A percentile compares a stretch with the other conserved stretches of the same genome.
These are phyloP conservation scores for Papilio demoleus DNA, from an alignment of 2,888 invertebrate species.

Conservation along the genomic window DNA sequence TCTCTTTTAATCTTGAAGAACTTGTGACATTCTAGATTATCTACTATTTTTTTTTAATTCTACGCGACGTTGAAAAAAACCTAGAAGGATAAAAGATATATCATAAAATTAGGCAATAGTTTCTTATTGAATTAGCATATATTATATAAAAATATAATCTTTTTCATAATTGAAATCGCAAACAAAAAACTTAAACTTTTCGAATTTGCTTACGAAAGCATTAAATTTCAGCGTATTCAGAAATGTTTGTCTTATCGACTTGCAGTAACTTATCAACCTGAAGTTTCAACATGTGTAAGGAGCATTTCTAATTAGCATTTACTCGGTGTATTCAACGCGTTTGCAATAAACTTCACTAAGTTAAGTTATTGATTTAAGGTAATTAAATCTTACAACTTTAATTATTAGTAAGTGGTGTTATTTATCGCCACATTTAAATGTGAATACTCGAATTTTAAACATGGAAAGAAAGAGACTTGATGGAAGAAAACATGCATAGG, in stretches of 20 bases:
- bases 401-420: background rate
- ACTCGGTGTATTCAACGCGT: background rate
- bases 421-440: too few relatives aligned
- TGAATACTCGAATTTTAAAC: background rate
- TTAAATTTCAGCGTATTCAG: background rate
- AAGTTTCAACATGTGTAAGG: slow-evolving; percentile 8
- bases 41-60: too few relatives aligned
- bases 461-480: background rate
- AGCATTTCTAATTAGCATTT: slow-evolving; percentile 13
- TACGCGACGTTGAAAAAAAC: too few relatives aligned
- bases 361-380: background rate
- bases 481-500: background rate
- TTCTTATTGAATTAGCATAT: too few relatives aligned
- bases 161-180: too few relatives aligned
- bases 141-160: too few relatives aligned
- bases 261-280: background rate
- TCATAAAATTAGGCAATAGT: too few relatives aligned
- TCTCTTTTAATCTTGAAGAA: too few relatives aligned
- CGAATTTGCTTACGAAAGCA: background rate
- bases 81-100: too few relatives aligned
- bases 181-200: too few relatives aligned
- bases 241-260: slow-evolving; percentile 8
- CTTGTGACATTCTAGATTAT: too few relatives aligned
- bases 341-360: background rate
- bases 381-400: background rate